Conservation (phyloP, 2,113 vertebrate genomes). For the Tetrax tetrax region DNA sequence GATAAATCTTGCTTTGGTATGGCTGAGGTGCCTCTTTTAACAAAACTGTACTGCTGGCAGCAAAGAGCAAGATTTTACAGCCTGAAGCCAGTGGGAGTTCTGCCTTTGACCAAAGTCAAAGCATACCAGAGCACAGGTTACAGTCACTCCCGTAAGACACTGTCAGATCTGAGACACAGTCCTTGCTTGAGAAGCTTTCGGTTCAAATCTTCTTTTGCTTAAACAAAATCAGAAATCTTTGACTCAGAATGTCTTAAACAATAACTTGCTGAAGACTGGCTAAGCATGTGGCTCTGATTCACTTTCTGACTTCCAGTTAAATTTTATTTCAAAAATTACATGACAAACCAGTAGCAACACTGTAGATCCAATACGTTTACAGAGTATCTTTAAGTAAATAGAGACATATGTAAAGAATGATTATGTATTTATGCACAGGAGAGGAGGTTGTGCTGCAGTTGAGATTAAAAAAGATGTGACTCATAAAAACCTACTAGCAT, state of each 20-base stretch:
- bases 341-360: not conserved
- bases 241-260: not conserved
- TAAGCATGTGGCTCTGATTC: not conserved
- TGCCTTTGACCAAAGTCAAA: constrained; percentile 26
- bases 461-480: not conserved
- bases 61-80: constrained; percentile 20
- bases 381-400: not conserved
- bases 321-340: not conserved
- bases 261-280: not conserved
- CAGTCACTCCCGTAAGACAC: not conserved
- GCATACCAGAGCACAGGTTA: not conserved
- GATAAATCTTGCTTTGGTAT: not conserved
- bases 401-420: not conserved
- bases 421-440: not conserved
- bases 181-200: not conserved
- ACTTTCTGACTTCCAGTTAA: not conserved
- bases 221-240: not conserved
- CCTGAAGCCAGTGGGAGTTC: constrained; percentile 6
- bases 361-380: not conserved
- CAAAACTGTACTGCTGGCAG: not conserved
- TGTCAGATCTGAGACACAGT: not conserved
- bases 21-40: not conserved
- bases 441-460: not conserved
- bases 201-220: not conserved
- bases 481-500: not conserved